Evolutionary conservation across 2,113 vertebrate genomes (phyloP).

Genomic region (Pelodiscus sinensis): DNA sequence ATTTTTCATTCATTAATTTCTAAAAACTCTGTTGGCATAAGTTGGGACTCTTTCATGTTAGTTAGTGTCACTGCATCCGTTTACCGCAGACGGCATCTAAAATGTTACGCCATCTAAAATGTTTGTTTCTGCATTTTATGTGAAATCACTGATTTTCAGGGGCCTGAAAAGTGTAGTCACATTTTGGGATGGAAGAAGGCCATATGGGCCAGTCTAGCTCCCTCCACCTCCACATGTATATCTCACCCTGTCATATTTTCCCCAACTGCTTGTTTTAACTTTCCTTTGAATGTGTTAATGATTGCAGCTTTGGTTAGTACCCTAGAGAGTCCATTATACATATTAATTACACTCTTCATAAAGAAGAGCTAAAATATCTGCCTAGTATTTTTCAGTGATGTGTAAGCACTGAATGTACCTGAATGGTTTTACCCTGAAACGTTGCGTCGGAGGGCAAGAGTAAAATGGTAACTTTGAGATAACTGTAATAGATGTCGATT

Average conservation of each 20-base stretch:
- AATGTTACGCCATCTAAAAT: slow-evolving; percentile 22
- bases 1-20: neutral
- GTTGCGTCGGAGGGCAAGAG: slow-evolving; percentile 26
- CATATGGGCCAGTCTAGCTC: slow-evolving; percentile 29
- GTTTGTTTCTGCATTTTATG: neutral
- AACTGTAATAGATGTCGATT: neutral
- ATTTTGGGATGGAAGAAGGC: slow-evolving; percentile 27
- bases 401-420: slow-evolving; percentile 53
- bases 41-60: neutral
- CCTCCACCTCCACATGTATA: slow-evolving; percentile 24
- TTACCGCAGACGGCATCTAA: too few species aligned
- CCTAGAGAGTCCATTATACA: slow-evolving; percentile 41
- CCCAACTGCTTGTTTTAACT: slow-evolving; percentile 61
- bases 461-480: slow-evolving; percentile 29
- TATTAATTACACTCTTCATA: slow-evolving; percentile 69
- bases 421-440: slow-evolving; percentile 34
- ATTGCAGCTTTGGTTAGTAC: slow-evolving; percentile 66
- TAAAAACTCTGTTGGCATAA: neutral
- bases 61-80: neutral
- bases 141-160: slow-evolving; percentile 5
- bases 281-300: slow-evolving; percentile 58
- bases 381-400: slow-evolving; percentile 35
- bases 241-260: slow-evolving; percentile 53
- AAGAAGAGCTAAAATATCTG: slow-evolving; percentile 57
- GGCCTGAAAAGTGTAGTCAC: neutral